Base-by-base conservation (phyloP, 2,888 invertebrate genomes). In the Eilema caniola region DNA sequence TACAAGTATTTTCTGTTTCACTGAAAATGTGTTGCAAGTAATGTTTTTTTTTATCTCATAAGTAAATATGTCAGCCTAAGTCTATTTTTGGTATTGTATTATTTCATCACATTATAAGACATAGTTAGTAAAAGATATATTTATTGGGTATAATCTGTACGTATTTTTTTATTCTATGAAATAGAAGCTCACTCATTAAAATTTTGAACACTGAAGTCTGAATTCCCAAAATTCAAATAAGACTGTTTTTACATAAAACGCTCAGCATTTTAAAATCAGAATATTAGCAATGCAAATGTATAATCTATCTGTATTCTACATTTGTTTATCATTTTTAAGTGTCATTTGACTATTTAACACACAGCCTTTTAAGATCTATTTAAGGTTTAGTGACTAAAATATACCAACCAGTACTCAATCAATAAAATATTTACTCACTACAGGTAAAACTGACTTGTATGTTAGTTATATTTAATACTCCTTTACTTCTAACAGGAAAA, bases 401-500 rank as follows among this genome's bases (percentile, higher is more conserved):
- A 16, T 25, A 59, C 28, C 37, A 24, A 62, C 24, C 23, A 37
- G 16, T 14, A 62, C 23, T 37, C 24, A 24, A 37, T 10, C 37
- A 37, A 37, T 7, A 20, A 47, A 47, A 47, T 53, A 53, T 53
- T 53, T 53, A 62, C 24, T 7, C 37, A 37, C 37, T 24, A 37
- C 24, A 62, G 62, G 62, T 62, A 37, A 37, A 24, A 24, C 16
- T 8, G 7, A 25, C 20, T 62, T 16, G 8, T 24, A 41, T 24
- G 37, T 25, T 62, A 25, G 37, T 25, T 62, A 25, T 37, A 33
- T 31, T 53, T 25, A 64, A n/a, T 47, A 62, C 10, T 53, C 14
- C 53, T 31, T 64, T 31, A 53, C 64, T 41, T 64, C 28, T 14
- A 64, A 64, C 64, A 64, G 64, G 64, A 64, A 64, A 64, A 64